phyloP scores from a whole-genome alignment of 2,797 vertebrate species.

The Chrosomus eos region DNA sequence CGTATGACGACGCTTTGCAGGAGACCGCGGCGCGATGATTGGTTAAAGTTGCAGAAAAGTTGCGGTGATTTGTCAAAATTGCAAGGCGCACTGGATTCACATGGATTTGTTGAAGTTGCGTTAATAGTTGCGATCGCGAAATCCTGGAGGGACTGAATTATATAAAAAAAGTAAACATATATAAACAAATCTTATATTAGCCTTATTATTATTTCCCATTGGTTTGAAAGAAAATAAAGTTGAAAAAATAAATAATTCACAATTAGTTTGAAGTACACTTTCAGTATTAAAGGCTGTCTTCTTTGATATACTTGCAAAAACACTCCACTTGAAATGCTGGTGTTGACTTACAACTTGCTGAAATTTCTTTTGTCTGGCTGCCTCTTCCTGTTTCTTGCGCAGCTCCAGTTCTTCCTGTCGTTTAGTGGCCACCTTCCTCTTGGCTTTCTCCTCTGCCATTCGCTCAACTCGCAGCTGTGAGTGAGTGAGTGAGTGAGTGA shows the following conservation, averaged over 20 bases:
- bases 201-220: background rate
- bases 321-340: background rate
- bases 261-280: background rate
- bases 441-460: conserved; percentile 78
- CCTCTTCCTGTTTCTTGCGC: conserved; percentile 87
- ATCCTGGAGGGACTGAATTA: too few species aligned
- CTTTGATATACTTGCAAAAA: background rate
- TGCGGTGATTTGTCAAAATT: too few species aligned
- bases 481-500: background rate
- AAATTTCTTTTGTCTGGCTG: conserved; percentile 74
- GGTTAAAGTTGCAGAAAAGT: too few species aligned
- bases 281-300: background rate
- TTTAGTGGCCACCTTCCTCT: conserved; percentile 74
- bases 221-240: background rate
- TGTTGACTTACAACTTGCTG: conserved; percentile 69
- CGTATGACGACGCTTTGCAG: too few species aligned
- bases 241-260: background rate
- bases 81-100: too few species aligned
- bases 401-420: conserved; percentile 80
- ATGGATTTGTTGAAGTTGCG: too few species aligned
- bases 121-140: too few species aligned
- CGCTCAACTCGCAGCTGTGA: conserved; percentile 81
- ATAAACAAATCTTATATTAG: background rate
- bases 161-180: too few species aligned
- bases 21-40: too few species aligned